A percentile compares a stretch with the other conserved stretches of the same genome.
Conservation (phyloP, 2,113 vertebrate genomes). For the Dermatemys mawii region DNA sequence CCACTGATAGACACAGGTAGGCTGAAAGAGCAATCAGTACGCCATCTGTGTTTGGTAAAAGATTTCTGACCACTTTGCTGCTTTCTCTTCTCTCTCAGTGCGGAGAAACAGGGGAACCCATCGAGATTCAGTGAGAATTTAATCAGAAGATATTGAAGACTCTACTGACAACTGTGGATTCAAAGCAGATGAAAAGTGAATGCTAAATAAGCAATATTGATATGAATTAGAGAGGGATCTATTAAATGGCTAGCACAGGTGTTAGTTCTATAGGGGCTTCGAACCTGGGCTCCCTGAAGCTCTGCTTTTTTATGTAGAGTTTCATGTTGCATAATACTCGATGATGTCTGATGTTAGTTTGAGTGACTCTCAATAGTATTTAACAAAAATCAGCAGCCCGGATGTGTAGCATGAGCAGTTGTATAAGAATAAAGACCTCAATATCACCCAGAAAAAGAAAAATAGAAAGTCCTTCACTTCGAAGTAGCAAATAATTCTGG, state of each 20-base stretch:
- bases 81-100: constrained; percentile 33
- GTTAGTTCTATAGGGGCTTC: neutral
- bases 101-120: constrained; percentile 56
- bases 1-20: constrained; percentile 54
- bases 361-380: constrained; percentile 10
- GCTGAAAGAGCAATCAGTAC: constrained; percentile 59
- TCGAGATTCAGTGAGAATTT: constrained; percentile 37
- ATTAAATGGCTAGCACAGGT: neutral
- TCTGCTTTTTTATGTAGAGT: constrained; percentile 19
- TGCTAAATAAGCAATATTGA: constrained; percentile 7
- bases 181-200: constrained; percentile 45
- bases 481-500: neutral
- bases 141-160: constrained; percentile 57
- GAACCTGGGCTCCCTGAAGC: neutral
- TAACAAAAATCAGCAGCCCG: neutral
- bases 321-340: constrained; percentile 26
- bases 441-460: neutral
- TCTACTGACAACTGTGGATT: constrained; percentile 43
- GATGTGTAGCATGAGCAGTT: neutral
- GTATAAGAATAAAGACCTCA: neutral
- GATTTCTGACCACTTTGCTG: constrained; percentile 51
- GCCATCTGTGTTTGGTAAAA: constrained; percentile 64
- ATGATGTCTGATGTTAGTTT: constrained; percentile 14
- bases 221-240: constrained; percentile 8
- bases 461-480: neutral